Evolutionary conservation across 2,888 invertebrate genomes (phyloP), one percentile per base, ranked within the genome.

Genomic region (Drosophila emarginata): DNA sequence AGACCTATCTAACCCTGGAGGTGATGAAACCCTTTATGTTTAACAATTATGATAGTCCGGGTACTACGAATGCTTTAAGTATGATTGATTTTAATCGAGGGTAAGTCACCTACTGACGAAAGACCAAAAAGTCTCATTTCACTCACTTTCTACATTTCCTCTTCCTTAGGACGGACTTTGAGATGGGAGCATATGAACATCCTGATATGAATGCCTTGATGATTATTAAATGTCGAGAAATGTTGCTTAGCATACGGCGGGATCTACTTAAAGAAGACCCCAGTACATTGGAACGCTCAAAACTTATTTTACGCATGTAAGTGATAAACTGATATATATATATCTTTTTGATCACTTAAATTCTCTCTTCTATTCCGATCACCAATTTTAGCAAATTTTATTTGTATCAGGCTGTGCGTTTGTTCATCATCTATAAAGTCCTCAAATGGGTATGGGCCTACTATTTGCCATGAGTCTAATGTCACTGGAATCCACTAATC

Each of bases 11-110:
- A 1, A 80, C 83, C 0, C 59, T 86, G 6, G 78, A 81, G 39
- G 87, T 84, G 0, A 78, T 90, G 79, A 63, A 78, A 14, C 89
- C 90, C 1, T 90, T 91, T 5, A 57, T 87, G 61, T 79, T 83
- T 58, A 89, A 87, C 62, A 75, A 78, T 21, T 90, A 79, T 50
- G 61, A 77, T 0, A 79, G 87, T 65, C 57, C 79, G 1, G 90
- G 90, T 1, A 4, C 69, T 2, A 85, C 84, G 0, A 39, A 86
- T 6, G 18, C 64, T 0, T 3, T 79, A 0, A 52, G 68, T 4
- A 7, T 89, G 11, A 1, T 67, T 0, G 4, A 58, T 0, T 15
- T 14, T 1, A 68, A 64, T 6, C 36, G 54, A 1, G 79, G 80
- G 90, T 91, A 72, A 36, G 72, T n/a, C n/a, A n/a, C n/a, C n/a